These are phyloP conservation scores for Leucozona laternaria DNA, from an alignment of 2,888 invertebrate genomes.

Conservation along the genomic window DNA sequence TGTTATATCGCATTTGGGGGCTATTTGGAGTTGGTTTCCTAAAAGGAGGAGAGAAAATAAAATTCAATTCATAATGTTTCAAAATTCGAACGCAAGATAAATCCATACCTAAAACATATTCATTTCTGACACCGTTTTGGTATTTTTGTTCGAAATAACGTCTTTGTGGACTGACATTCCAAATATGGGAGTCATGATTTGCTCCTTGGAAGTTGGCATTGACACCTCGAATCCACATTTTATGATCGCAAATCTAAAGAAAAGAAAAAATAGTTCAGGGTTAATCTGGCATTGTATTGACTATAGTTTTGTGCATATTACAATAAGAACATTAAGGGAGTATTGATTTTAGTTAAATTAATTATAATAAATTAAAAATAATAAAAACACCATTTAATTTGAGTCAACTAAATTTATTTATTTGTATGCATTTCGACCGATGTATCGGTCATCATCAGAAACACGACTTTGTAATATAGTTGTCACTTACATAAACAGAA, in stretches of 20 bases:
- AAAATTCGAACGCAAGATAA: neutral
- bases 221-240: conserved; percentile 7
- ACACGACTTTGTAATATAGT: too few species aligned
- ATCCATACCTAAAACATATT: neutral
- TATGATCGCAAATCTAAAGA: conserved; percentile 2
- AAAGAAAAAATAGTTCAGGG: neutral
- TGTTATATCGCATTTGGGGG: neutral
- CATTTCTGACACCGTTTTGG: neutral
- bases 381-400: too few species aligned
- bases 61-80: neutral
- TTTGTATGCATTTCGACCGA: too few species aligned
- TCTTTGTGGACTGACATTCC: neutral
- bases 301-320: neutral
- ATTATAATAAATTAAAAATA: too few species aligned
- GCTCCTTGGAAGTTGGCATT: conserved; percentile 9
- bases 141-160: neutral
- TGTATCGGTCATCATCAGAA: too few species aligned
- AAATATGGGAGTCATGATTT: conserved; percentile 10
- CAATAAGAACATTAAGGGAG: neutral
- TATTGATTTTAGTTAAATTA: too few species aligned
- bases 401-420: too few species aligned
- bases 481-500: too few species aligned
- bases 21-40: neutral
- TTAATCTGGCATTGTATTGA: too few species aligned
- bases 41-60: neutral